Conservation (phyloP, 2,113 vertebrate genomes). For the Noturus placidus region DNA sequence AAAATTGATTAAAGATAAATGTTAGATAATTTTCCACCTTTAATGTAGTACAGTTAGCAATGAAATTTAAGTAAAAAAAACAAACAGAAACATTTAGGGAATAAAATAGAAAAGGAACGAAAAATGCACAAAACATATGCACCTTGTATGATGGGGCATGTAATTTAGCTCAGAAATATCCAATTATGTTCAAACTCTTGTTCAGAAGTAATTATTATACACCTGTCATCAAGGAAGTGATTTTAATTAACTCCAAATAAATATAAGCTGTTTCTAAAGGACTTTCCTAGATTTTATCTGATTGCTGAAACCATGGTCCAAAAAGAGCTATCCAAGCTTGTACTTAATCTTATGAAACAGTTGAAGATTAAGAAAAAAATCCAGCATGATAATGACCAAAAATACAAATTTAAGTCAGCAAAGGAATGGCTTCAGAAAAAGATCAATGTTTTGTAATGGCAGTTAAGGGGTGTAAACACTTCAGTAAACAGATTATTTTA, state of each 20-base stretch:
- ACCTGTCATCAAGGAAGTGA: not conserved
- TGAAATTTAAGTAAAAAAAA: not conserved
- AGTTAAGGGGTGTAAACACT: too few relatives aligned
- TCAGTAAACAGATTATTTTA: too few relatives aligned
- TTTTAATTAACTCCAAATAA: not conserved
- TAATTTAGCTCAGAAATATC: not conserved
- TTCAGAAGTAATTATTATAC: not conserved
- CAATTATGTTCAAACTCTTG: not conserved
- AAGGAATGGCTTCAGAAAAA: too few relatives aligned
- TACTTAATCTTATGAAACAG: not conserved
- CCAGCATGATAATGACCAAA: too few relatives aligned
- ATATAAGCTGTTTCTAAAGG: not conserved
- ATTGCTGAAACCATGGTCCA: not conserved
- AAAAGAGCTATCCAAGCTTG: not conserved
- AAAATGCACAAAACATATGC: not conserved
- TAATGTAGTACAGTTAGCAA: not conserved
- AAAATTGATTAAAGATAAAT: not conserved
- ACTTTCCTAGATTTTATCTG: not conserved
- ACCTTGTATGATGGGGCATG: not conserved
- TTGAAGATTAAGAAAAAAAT: too few relatives aligned
- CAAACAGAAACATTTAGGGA: not conserved
- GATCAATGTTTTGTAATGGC: too few relatives aligned
- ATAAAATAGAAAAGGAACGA: not conserved
- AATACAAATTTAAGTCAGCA: too few relatives aligned
- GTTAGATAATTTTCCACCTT: not conserved